These are phyloP conservation scores for Taxidea taxus DNA, from an alignment of 2,113 vertebrate genomes.

Conservation along the genomic window DNA sequence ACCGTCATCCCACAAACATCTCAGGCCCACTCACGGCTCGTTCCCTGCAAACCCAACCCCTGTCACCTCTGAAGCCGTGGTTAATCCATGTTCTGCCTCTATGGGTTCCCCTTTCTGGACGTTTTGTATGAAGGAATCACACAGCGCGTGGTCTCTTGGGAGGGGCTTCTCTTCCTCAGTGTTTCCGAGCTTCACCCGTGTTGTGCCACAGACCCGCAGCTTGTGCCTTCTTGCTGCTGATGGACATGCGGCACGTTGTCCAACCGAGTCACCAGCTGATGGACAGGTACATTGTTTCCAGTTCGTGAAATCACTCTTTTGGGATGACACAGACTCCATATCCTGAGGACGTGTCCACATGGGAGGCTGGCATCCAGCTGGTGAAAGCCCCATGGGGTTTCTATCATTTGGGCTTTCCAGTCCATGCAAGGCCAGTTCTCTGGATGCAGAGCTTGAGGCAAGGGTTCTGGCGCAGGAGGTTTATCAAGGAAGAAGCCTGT, in stretches of 20 bases:
- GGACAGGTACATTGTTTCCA: not conserved
- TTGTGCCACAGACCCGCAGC: accelerated
- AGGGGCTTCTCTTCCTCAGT: accelerated
- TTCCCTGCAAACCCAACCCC: too few species aligned
- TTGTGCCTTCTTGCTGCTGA: too few species aligned
- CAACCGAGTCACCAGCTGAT: not conserved
- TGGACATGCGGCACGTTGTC: accelerated
- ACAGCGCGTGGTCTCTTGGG: accelerated
- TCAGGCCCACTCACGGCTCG: accelerated
- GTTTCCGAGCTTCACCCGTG: accelerated
- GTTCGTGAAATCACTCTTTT: accelerated
- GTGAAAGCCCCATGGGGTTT: accelerated
- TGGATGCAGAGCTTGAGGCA: not conserved
- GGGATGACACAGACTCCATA: too few species aligned
- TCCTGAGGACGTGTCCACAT: accelerated
- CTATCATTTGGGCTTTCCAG: not conserved
- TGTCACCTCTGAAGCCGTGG: accelerated
- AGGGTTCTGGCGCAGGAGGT: too few species aligned
- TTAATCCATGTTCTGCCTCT: not conserved
- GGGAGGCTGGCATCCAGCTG: too few species aligned
- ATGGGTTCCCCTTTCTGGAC: not conserved
- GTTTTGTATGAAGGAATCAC: accelerated
- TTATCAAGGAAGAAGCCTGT: not conserved
- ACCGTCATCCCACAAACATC: accelerated
- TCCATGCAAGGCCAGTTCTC: not conserved